These are phyloP conservation scores for Arctia plantaginis DNA, from an alignment of 2,888 invertebrate species.

Conservation along the genomic window DNA sequence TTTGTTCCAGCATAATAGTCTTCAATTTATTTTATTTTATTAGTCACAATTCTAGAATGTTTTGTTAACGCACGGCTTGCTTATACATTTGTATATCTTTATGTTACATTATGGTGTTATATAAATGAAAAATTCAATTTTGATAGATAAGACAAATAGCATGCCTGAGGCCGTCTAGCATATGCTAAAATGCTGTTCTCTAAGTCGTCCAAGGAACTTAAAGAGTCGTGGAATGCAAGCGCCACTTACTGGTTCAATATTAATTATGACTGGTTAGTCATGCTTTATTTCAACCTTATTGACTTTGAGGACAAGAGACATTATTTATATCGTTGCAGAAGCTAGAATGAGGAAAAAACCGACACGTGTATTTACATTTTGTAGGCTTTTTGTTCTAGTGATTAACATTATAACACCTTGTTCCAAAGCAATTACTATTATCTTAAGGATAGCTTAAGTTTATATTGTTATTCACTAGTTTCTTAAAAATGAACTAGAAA, in stretches of 20 bases:
- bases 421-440: constrained; percentile 14
- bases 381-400: constrained; percentile 4
- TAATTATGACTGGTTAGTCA: constrained; percentile 26
- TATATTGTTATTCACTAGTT: background rate
- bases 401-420: constrained; percentile 20
- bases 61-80: background rate
- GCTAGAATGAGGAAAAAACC: constrained; percentile 42
- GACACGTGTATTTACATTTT: constrained; percentile 20
- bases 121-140: background rate
- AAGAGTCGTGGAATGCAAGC: constrained; percentile 30
- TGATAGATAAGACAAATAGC: background rate
- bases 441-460: background rate
- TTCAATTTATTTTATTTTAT: background rate
- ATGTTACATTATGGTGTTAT: background rate
- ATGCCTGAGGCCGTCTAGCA: background rate
- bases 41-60: background rate
- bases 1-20: background rate
- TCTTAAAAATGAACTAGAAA: background rate
- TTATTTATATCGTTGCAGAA: constrained; percentile 31
- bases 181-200: background rate
- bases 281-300: constrained; percentile 40
- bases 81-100: background rate
- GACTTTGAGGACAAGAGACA: constrained; percentile 36
- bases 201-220: background rate
- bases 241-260: constrained; percentile 30